A percentile compares a stretch with the other conserved stretches of the same genome.
Conservation (phyloP, 2,113 vertebrate genomes). For the Larimichthys polyactis region DNA sequence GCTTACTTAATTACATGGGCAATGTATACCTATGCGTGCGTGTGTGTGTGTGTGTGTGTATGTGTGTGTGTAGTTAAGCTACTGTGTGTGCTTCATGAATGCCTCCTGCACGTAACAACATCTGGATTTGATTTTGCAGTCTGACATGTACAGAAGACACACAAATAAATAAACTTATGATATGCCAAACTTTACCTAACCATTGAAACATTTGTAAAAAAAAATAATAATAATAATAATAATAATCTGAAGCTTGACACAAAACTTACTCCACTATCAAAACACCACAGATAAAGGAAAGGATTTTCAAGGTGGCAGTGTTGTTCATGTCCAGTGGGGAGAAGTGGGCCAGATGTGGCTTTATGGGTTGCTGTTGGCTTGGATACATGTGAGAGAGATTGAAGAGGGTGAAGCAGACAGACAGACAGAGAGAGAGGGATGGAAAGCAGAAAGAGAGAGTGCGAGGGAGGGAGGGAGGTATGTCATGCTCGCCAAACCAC, state of each 20-base stretch:
- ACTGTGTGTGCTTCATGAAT: not conserved
- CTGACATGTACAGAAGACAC: not conserved
- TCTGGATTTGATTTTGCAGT: conserved; percentile 31
- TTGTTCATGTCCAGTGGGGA: conserved; percentile 42
- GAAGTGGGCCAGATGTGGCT: conserved; percentile 58
- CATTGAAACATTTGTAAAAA: not conserved
- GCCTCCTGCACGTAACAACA: not conserved
- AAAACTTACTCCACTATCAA: not conserved
- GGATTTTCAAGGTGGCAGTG: conserved; percentile 46
- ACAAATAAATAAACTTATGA: not conserved
- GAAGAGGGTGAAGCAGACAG: not conserved
- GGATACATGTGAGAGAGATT: conserved; percentile 24
- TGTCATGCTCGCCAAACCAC: conserved; percentile 58
- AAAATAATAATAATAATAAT: not conserved
- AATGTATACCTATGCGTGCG: not conserved
- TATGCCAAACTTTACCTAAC: not conserved
- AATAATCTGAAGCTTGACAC: not conserved
- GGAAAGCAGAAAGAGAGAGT: conserved; percentile 37
- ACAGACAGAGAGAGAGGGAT: conserved; percentile 21
- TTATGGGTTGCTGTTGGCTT: conserved; percentile 43
- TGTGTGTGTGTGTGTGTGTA: not conserved
- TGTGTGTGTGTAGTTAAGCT: not conserved
- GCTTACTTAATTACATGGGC: not conserved
- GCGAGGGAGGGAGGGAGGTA: conserved; percentile 32
- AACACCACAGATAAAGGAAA: not conserved